Conservation (phyloP, 2,888 invertebrate species). For the Lithophane ornitopus region DNA sequence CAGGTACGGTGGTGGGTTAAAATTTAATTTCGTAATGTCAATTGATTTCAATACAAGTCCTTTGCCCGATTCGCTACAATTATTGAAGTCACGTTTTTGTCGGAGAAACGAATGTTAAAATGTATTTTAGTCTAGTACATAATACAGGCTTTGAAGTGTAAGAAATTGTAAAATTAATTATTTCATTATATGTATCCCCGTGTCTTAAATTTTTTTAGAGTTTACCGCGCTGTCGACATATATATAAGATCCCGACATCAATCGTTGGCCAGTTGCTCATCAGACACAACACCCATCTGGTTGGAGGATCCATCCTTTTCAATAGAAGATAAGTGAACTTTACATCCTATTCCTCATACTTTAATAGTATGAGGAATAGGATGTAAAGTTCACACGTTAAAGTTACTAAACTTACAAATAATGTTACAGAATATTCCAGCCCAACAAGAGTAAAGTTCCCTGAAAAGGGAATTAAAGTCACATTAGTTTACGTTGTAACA, state of each 20-base stretch:
- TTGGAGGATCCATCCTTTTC: background rate
- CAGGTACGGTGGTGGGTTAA: background rate
- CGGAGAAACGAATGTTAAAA: background rate
- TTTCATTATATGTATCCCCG: too few species aligned
- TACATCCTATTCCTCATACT: too few species aligned
- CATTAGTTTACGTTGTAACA: conserved; percentile 59
- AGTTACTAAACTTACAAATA: background rate
- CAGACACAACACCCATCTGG: background rate
- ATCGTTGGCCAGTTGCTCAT: background rate
- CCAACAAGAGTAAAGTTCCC: background rate
- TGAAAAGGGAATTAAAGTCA: conserved; percentile 46
- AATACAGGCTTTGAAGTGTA: too few species aligned
- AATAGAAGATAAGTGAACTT: background rate
- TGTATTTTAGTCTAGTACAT: background rate
- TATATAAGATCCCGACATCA: too few species aligned
- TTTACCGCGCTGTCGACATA: too few species aligned
- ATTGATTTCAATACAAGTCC: conserved; percentile 6
- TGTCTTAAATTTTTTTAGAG: too few species aligned
- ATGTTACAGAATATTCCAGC: background rate
- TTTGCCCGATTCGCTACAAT: background rate
- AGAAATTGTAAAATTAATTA: too few species aligned
- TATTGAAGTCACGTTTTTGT: conserved; percentile 4
- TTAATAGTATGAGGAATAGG: too few species aligned
- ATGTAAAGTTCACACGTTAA: too few species aligned
- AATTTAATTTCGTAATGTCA: conserved; percentile 21